Conservation (phyloP, 2,888 invertebrate genomes). For the Agrochola litura region DNA sequence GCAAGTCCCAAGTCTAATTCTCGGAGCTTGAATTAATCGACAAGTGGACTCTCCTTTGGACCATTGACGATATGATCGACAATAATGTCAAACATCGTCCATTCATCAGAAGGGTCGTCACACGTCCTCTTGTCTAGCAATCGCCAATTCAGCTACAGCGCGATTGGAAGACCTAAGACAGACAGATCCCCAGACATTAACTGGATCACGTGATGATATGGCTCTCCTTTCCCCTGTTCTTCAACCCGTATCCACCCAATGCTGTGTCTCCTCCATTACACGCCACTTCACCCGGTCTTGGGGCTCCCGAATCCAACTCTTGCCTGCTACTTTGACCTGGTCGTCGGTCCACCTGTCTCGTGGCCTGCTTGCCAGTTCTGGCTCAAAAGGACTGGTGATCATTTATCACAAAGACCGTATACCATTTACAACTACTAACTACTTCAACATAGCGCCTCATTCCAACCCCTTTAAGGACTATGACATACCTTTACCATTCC, state of each 20-base stretch:
- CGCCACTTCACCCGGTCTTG: too few species aligned
- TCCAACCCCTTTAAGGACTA: not conserved
- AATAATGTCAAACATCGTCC: not conserved
- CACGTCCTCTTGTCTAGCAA: not conserved
- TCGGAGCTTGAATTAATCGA: not conserved
- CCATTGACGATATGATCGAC: not conserved
- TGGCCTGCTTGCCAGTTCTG: not conserved
- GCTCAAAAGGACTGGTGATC: not conserved
- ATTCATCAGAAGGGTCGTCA: not conserved
- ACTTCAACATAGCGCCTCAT: constrained; percentile 13
- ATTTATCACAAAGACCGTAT: not conserved
- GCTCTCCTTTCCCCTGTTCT: not conserved
- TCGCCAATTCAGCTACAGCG: too few species aligned
- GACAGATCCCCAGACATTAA: not conserved
- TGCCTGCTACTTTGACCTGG: not conserved
- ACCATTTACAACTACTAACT: not conserved
- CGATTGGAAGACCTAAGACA: not conserved
- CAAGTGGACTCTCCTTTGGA: not conserved
- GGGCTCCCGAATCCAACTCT: not conserved
- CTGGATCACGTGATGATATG: not conserved
- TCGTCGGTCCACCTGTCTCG: not conserved
- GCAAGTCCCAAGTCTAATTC: too few species aligned
- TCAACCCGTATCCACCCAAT: not conserved
- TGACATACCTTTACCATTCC: not conserved
- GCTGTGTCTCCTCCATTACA: not conserved